phyloP scores from a whole-genome alignment of 2,888 invertebrate genomes.

The Hoplodrina ambigua region DNA sequence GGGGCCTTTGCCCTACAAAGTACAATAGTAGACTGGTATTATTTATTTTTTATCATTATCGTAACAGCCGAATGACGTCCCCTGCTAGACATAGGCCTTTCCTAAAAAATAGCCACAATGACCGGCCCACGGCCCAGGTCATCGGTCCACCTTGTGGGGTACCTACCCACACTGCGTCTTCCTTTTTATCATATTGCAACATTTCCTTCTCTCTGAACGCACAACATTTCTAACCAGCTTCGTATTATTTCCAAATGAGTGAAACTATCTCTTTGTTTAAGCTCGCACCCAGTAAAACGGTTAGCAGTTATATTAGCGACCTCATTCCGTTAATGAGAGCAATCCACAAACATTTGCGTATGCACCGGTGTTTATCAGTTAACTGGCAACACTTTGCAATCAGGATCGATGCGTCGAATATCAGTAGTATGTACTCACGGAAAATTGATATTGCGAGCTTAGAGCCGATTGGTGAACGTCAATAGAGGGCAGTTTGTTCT shows the following conservation, averaged over 20 bases:
- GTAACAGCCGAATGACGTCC: too few species aligned
- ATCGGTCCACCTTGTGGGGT: too few species aligned
- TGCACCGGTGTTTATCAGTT: slow-evolving; percentile 79
- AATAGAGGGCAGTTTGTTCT: slow-evolving; percentile 25
- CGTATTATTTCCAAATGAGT: slow-evolving; percentile 27
- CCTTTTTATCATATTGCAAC: slow-evolving; percentile 7
- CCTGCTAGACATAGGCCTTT: too few species aligned
- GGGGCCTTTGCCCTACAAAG: too few species aligned
- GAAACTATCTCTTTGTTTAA: slow-evolving; percentile 53
- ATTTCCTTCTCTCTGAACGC: slow-evolving; percentile 12
- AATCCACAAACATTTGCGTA: slow-evolving; percentile 85
- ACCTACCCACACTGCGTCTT: too few species aligned
- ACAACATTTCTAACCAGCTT: slow-evolving; percentile 18
- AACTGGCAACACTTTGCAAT: slow-evolving; percentile 81
- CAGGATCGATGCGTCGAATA: slow-evolving; percentile 72
- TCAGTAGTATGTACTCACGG: slow-evolving; percentile 60
- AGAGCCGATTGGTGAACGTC: slow-evolving; percentile 33
- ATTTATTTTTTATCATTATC: too few species aligned
- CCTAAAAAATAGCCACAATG: too few species aligned
- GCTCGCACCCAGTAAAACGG: slow-evolving; percentile 47
- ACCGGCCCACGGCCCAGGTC: too few species aligned
- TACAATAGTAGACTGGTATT: too few species aligned
- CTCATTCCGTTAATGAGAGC: slow-evolving; percentile 85
- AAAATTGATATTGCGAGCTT: slow-evolving; percentile 67
- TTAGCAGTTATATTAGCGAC: slow-evolving; percentile 78